phyloP scores from a whole-genome alignment of 1,140 invertebrate genomes.

The Holcopasites calliopsidis region DNA sequence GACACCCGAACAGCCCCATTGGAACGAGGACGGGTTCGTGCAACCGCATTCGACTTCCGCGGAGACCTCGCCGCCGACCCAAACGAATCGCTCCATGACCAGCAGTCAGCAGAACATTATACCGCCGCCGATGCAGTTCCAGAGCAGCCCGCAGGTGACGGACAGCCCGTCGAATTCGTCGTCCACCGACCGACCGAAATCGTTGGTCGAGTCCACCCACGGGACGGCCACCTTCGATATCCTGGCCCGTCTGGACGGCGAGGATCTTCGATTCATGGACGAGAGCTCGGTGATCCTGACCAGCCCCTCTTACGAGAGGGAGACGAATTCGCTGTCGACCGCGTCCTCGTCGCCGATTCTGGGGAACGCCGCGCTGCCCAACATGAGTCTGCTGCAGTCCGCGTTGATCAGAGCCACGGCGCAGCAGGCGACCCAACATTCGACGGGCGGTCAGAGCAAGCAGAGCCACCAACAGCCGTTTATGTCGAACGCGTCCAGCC shows the following conservation, averaged over 20 bases:
- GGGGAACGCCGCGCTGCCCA: constrained; percentile 70
- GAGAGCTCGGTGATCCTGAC: constrained; percentile 92
- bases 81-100: constrained; percentile 46
- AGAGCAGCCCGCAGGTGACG: constrained; percentile 83
- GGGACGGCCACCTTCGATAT: constrained; percentile 86
- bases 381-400: constrained; percentile 84
- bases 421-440: constrained; percentile 64
- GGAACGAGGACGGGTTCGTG: constrained; percentile 27
- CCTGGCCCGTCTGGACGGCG: constrained; percentile 87
- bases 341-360: constrained; percentile 81
- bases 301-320: constrained; percentile 86
- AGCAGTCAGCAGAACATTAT: constrained; percentile 81
- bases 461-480: constrained; percentile 39
- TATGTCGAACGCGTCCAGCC: constrained; percentile 74
- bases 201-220: constrained; percentile 78
- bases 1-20: constrained; percentile 74
- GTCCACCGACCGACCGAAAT: constrained; percentile 82
- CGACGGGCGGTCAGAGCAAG: background rate
- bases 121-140: constrained; percentile 87
- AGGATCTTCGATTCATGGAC: constrained; percentile 93
- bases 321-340: constrained; percentile 77
- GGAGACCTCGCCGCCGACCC: constrained; percentile 73
- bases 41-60: constrained; percentile 53
- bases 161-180: constrained; percentile 78
- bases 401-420: constrained; percentile 85